Conservation (phyloP, 2,888 invertebrate genomes). For the Leptinotarsa rubiginosa region DNA sequence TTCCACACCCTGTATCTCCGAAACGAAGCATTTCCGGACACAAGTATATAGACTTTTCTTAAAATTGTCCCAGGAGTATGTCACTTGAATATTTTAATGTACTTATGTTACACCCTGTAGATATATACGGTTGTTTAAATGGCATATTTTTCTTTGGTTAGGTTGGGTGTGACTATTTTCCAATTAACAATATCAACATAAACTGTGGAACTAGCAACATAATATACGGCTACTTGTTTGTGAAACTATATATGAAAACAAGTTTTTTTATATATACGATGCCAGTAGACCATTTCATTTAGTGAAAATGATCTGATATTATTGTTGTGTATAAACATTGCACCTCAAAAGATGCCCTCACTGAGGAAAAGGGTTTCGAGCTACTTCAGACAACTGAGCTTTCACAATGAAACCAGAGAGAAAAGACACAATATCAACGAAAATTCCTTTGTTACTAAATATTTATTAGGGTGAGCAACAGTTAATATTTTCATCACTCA, state of each 20-base stretch:
- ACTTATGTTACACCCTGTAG: no score
- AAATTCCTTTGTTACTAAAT: constrained; percentile 77
- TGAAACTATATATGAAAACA: no score
- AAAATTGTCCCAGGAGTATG: no score
- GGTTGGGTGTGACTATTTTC: constrained; percentile 39
- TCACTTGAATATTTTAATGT: no score
- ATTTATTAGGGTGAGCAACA: constrained; percentile 74
- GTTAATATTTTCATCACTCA: constrained; percentile 1
- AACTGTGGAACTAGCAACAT: neutral
- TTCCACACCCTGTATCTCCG: no score
- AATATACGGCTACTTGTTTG: neutral
- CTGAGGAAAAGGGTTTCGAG: constrained; percentile 78
- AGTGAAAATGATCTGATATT: constrained; percentile 8
- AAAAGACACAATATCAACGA: constrained; percentile 67
- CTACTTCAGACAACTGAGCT: constrained; percentile 79
- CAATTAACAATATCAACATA: neutral
- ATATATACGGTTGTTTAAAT: neutral
- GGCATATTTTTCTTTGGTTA: constrained; percentile 17
- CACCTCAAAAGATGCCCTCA: constrained; percentile 71
- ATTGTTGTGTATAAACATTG: constrained; percentile 11
- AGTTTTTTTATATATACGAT: no score
- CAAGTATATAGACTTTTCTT: no score
- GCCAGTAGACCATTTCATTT: no score
- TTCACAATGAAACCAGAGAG: constrained; percentile 72
- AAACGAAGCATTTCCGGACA: no score